Base-by-base conservation (phyloP, 2,797 vertebrate species). In the Hyperoplus lanceolatus region DNA sequence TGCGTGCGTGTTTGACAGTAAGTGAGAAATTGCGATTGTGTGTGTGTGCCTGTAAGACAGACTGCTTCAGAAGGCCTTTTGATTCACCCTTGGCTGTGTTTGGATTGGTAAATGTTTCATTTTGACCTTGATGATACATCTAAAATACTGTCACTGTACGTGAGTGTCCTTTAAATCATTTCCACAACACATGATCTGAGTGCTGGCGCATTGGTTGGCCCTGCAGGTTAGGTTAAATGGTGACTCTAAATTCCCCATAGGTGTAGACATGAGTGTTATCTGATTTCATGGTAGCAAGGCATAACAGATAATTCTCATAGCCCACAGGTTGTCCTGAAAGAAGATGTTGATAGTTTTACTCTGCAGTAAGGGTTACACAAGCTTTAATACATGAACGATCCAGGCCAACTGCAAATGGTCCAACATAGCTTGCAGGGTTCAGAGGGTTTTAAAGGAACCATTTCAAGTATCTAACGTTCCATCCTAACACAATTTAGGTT, bases 1-100 rank as follows among this genome's bases (percentile, higher is more conserved):
- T 79, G 70, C 21, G n/a, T 55, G 70, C 38, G 13, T 9, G 41
- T 57, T 45, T 75, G 72, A 65, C 60, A 62, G 43, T 38, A 49
- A 61, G 18, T 48, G 55, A 65, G 56, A 43, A 49, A 41, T 13
- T 62, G 41, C 4, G 1, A 36, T 29, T 53, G 42, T 39, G 54
- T 65, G 70, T 55, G 45, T 59, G 13, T 58, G 36, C 41, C 7
- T 68, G 14, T 50, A 18, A 50, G 51, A 14, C 55, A 43, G 58
- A 36, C 58, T n/a, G 11, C 45, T 73, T 55, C 18, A 43, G 21
- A 65, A 58, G 0, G 2, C 9, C 39, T 56, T 50, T 75, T 64
- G 11, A 60, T 60, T 77, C 41, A 38, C 38, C 54, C 21, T 13
- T 21, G 3, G 45, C 46, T 67, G 18, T 73, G 54, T 53, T 76